These are phyloP conservation scores for Garrulus glandarius DNA, from an alignment of 2,797 vertebrate genomes.

Conservation along the genomic window DNA sequence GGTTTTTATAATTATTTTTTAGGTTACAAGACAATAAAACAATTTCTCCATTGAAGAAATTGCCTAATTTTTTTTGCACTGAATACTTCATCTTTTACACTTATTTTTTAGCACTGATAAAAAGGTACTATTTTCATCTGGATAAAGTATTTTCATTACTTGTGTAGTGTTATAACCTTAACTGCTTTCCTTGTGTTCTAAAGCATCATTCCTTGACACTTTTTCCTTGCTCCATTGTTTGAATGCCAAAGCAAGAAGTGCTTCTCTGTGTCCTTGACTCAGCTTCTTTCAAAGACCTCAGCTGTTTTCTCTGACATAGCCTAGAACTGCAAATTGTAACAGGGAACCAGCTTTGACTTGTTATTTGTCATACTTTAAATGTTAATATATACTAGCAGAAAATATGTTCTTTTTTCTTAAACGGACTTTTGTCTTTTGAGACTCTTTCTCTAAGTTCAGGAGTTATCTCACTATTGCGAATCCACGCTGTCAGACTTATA, in stretches of 20 bases:
- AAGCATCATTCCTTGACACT: background rate
- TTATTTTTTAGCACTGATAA: background rate
- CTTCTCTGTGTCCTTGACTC: background rate
- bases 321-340: background rate
- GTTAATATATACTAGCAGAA: background rate
- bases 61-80: background rate
- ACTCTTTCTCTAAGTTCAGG: background rate
- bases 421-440: background rate
- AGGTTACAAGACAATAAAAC: background rate
- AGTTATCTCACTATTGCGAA: background rate
- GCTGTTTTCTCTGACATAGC: background rate
- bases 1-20: background rate
- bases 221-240: background rate
- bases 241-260: background rate
- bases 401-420: background rate
- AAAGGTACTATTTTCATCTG: background rate
- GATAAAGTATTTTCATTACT: background rate
- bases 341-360: background rate
- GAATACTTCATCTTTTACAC: background rate
- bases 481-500: background rate
- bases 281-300: background rate
- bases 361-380: background rate
- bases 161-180: background rate
- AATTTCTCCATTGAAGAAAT: background rate
- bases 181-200: background rate